phyloP scores from a whole-genome alignment of 2,888 invertebrate genomes.

The Subacronicta megacephala region DNA sequence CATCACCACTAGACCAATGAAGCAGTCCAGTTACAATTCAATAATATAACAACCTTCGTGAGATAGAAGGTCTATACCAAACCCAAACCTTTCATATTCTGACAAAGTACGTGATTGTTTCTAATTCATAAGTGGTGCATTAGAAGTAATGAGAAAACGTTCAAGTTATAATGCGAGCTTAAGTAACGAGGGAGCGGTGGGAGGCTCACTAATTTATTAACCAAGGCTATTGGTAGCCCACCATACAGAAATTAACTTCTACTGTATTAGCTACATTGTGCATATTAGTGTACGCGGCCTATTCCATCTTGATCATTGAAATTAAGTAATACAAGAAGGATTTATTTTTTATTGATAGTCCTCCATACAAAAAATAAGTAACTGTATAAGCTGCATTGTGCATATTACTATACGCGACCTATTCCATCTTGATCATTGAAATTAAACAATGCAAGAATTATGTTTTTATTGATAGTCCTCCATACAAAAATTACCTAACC shows the following conservation, averaged over 20 bases:
- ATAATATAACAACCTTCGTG: too few relatives aligned
- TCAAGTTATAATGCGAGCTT: conserved; percentile 66
- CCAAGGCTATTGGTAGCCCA: conserved; percentile 79
- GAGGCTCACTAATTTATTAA: conserved; percentile 85
- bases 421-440: conserved; percentile 66
- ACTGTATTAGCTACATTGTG: conserved; percentile 81
- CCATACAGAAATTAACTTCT: conserved; percentile 86
- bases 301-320: conserved; percentile 66
- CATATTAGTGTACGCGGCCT: conserved; percentile 67
- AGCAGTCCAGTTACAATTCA: too few relatives aligned
- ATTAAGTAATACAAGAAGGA: background rate
- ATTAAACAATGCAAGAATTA: background rate
- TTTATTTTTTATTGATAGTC: conserved; percentile 33
- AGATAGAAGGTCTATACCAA: too few relatives aligned
- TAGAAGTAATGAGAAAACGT: conserved; percentile 70
- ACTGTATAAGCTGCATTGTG: conserved; percentile 81
- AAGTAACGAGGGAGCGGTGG: conserved; percentile 77
- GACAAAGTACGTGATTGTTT: conserved; percentile 48
- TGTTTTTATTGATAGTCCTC: conserved; percentile 56
- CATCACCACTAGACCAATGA: too few relatives aligned
- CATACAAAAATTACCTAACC: conserved; percentile 85
- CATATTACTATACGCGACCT: conserved; percentile 67
- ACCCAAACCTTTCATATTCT: conserved; percentile 16
- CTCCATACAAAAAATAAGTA: conserved; percentile 87
- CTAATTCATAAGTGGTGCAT: conserved; percentile 63